phyloP scores from a whole-genome alignment of 2,797 vertebrate genomes.

The Dendrocincla tyrannina region DNA sequence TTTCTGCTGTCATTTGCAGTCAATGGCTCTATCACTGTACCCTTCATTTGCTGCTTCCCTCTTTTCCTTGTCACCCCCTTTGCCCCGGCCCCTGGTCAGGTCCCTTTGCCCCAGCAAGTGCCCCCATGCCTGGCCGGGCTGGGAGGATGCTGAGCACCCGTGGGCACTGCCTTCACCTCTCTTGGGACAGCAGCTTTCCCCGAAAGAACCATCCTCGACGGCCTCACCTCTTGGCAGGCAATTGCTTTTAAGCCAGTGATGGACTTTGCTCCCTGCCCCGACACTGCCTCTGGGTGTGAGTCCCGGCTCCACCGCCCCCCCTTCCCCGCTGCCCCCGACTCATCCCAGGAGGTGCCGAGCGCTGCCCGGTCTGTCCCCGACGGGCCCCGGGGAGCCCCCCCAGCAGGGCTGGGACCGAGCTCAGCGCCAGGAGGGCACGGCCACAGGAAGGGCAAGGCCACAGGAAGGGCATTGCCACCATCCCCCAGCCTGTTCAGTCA shows the following conservation, averaged over 20 bases:
- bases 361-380: no score
- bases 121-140: not conserved
- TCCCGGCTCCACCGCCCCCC: rapidly evolving
- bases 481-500: rapidly evolving
- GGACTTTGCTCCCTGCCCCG: not conserved
- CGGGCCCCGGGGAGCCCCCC: not conserved
- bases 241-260: not conserved
- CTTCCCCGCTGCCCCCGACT: not conserved
- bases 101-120: not conserved
- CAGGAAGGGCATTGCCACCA: no score
- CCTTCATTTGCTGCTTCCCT: no score
- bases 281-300: not conserved
- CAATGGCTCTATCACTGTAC: not conserved
- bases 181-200: not conserved
- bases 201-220: rapidly evolving
- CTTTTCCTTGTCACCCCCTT: not conserved
- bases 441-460: no score
- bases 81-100: not conserved
- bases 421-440: not conserved
- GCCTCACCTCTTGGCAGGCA: not conserved
- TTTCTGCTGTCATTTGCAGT: not conserved
- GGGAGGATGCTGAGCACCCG: not conserved
- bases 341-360: no score
- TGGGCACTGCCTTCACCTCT: rapidly evolving
- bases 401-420: rapidly evolving